Percentiles rank a stretch among this genome's conserved stretches.
Evolutionary conservation across 2,888 invertebrate species (phyloP).

Genomic region (Imbricaverruca yamaguchii): DNA sequence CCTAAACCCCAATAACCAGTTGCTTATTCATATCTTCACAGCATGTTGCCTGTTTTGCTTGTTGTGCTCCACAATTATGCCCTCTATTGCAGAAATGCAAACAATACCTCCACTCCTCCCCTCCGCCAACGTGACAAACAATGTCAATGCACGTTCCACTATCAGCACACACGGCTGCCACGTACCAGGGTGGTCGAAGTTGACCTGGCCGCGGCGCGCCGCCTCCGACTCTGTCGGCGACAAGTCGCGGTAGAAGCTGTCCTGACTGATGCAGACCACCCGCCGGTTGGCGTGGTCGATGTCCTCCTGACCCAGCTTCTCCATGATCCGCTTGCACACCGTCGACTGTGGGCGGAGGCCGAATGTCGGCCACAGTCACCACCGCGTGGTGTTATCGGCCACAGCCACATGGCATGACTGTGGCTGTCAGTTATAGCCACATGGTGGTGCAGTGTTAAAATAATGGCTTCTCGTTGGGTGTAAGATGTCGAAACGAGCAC

Average conservation of each 20-base stretch:
- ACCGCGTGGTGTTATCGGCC: background rate
- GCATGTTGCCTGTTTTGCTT: too few species aligned
- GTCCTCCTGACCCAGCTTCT: conserved; percentile 86
- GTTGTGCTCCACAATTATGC: too few species aligned
- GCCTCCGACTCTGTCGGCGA: conserved; percentile 67
- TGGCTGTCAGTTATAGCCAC: too few species aligned
- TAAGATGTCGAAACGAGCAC: too few species aligned
- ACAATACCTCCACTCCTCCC: too few species aligned
- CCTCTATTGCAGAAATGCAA: too few species aligned
- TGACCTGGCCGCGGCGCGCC: conserved; percentile 75
- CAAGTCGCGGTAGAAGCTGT: conserved; percentile 90
- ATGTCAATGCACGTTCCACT: too few species aligned
- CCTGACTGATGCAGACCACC: conserved; percentile 91
- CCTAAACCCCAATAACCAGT: too few species aligned
- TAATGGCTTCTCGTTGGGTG: too few species aligned
- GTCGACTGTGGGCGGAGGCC: conserved; percentile 63
- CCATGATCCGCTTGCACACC: conserved; percentile 95
- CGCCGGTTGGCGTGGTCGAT: conserved; percentile 79
- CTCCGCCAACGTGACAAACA: too few species aligned
- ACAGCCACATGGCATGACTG: background rate
- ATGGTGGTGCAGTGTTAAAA: too few species aligned
- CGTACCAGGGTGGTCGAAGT: conserved; percentile 90
- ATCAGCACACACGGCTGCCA: background rate
- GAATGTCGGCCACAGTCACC: background rate
- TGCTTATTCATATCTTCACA: too few species aligned